phyloP scores from a whole-genome alignment of 2,113 vertebrate genomes.

The Pomatorhinus ruficollis region DNA sequence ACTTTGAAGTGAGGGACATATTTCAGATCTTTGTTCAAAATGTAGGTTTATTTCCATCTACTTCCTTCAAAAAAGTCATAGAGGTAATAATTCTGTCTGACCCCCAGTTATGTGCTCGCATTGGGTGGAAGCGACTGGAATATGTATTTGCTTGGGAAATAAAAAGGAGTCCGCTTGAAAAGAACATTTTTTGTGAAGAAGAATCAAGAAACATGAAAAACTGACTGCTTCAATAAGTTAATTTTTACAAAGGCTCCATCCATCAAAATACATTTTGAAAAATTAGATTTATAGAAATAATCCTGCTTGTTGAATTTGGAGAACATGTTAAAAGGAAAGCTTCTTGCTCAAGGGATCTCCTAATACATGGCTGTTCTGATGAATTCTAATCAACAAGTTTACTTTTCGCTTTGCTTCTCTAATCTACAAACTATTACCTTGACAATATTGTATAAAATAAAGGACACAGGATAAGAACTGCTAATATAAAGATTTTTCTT shows the following conservation, averaged over 20 bases:
- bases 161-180: neutral
- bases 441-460: neutral
- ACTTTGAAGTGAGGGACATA: neutral
- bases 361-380: neutral
- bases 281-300: neutral
- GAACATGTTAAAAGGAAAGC: neutral
- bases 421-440: neutral
- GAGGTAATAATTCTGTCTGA: neutral
- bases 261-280: neutral
- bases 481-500: neutral
- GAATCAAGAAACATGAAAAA: neutral
- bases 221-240: neutral
- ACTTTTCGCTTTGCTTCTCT: neutral
- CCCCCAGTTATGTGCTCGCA: neutral
- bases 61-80: neutral
- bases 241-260: neutral
- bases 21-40: neutral
- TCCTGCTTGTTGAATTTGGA: neutral
- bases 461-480: neutral
- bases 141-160: neutral
- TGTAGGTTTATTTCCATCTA: neutral
- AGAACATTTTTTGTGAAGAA: neutral
- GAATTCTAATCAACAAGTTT: neutral
- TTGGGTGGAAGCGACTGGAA: fast-evolving
- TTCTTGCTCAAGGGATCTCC: neutral